phyloP scores from a whole-genome alignment of 1,140 invertebrate species.

The Hypothenemus hampei region DNA sequence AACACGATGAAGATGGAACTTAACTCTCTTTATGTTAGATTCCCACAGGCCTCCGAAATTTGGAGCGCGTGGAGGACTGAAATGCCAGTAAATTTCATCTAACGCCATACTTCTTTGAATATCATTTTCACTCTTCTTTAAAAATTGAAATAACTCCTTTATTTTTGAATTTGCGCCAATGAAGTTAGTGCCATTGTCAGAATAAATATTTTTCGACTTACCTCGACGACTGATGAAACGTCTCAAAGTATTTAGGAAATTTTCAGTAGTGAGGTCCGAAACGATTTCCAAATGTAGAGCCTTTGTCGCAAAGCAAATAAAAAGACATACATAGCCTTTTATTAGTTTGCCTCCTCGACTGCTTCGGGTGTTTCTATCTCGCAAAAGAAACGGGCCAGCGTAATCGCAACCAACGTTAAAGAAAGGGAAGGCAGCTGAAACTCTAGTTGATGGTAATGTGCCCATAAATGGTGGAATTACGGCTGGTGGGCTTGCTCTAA shows the following conservation, averaged over 20 bases:
- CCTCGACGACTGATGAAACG: conserved; percentile 8
- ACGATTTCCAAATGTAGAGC: conserved; percentile 1
- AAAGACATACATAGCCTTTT: conserved; percentile 7
- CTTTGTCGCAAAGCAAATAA: conserved; percentile 7
- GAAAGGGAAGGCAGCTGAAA: background rate
- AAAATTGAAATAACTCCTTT: background rate
- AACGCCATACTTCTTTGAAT: background rate
- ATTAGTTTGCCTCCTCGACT: background rate
- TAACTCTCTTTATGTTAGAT: background rate
- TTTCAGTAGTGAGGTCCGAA: background rate
- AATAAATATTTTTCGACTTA: conserved; percentile 13
- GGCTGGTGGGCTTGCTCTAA: background rate
- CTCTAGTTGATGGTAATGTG: background rate
- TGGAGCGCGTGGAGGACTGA: conserved; percentile 27
- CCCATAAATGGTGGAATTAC: background rate
- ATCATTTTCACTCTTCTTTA: background rate
- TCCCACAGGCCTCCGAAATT: conserved; percentile 31
- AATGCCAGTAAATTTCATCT: conserved; percentile 28
- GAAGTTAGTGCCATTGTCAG: conserved; percentile 23
- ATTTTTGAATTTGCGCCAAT: conserved; percentile 17
- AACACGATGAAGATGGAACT: conserved; percentile 26
- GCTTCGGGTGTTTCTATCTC: background rate
- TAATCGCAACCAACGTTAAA: background rate
- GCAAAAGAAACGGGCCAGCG: conserved; percentile 2
- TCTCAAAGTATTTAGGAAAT: background rate